These are phyloP conservation scores for Atopsyche davidsoni DNA, from an alignment of 1,140 invertebrate species.

Conservation along the genomic window DNA sequence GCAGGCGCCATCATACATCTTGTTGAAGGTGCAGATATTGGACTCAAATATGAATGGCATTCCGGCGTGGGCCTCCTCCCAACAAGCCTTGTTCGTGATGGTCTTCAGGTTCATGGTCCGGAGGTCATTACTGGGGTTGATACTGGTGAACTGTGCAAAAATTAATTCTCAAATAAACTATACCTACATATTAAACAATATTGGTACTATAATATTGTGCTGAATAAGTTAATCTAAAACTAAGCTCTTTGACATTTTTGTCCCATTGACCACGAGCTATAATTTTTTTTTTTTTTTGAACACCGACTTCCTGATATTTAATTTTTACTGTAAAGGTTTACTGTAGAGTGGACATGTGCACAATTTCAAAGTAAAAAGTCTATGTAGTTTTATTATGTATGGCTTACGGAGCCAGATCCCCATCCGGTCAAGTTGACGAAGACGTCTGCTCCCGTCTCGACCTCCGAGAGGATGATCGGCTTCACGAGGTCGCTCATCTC, in stretches of 20 bases:
- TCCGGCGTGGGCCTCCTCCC: conserved; percentile 31
- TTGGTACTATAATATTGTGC: too few species aligned
- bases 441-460: conserved; percentile 35
- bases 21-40: conserved; percentile 54
- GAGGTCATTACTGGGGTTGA: conserved; percentile 36
- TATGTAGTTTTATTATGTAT: background rate
- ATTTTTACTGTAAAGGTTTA: background rate
- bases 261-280: too few species aligned
- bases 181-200: too few species aligned
- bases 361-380: background rate
- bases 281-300: too few species aligned
- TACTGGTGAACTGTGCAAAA: conserved; percentile 36
- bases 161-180: too few species aligned
- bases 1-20: conserved; percentile 52
- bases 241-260: too few species aligned
- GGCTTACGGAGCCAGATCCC: conserved; percentile 42
- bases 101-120: conserved; percentile 42
- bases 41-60: conserved; percentile 34
- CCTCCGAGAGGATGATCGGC: conserved; percentile 37
- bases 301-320: too few species aligned
- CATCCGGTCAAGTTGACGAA: conserved; percentile 44
- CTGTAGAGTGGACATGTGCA: background rate
- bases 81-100: conserved; percentile 36
- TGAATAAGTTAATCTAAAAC: too few species aligned
- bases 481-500: conserved; percentile 37